A percentile compares a stretch with the other conserved stretches of the same genome.
Evolutionary conservation across 2,797 vertebrate genomes (phyloP).

Genomic region (Tinamus major): DNA sequence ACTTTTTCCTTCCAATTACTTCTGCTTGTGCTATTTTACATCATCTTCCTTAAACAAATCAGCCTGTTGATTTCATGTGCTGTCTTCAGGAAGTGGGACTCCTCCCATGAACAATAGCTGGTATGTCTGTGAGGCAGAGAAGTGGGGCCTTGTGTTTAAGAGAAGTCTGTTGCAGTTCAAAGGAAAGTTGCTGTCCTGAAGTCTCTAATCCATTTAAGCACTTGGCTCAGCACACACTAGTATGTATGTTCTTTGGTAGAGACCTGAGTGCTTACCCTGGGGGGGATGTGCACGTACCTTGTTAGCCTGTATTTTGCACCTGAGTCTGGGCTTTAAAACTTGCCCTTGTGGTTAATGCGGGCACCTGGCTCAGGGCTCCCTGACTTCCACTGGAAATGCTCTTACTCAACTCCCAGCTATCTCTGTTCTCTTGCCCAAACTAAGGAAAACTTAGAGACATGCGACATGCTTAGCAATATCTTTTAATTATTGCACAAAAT

Average conservation of each 20-base stretch:
- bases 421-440: neutral
- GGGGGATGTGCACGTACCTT: neutral
- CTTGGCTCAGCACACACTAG: neutral
- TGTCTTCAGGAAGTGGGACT: neutral
- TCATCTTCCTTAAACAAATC: neutral
- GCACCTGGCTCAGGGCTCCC: neutral
- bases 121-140: neutral
- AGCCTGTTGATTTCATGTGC: neutral
- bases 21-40: neutral
- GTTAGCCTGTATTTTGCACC: neutral
- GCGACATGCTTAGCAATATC: neutral
- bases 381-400: neutral
- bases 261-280: neutral
- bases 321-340: neutral
- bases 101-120: neutral
- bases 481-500: neutral
- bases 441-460: neutral
- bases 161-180: neutral
- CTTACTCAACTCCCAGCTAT: neutral
- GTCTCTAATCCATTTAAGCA: slow-evolving; percentile 23
- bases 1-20: neutral
- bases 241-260: neutral
- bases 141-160: neutral
- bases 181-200: neutral
- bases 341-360: neutral